Percentiles rank a stretch among this genome's conserved stretches.
Conservation (phyloP, 2,113 vertebrate species). For the Grammomys surdaster region DNA sequence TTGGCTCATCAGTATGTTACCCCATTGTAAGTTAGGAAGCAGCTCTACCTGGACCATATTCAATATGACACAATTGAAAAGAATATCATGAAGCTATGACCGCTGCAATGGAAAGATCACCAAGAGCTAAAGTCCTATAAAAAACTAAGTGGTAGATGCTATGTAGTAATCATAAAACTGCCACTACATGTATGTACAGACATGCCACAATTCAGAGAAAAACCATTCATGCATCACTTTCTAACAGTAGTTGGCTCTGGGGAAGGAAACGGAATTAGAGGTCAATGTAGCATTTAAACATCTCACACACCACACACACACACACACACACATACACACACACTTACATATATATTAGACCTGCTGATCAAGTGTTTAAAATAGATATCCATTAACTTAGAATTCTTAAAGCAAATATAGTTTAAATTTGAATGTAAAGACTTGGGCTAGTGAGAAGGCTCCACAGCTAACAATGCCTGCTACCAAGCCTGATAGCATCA, state of each 20-base stretch:
- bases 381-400: background rate
- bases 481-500: background rate
- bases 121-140: background rate
- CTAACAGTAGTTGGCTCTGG: background rate
- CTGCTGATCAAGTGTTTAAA: background rate
- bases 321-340: background rate
- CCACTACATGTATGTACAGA: background rate
- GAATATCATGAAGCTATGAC: background rate
- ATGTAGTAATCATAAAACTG: background rate
- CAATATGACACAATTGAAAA: background rate
- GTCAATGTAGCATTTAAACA: conserved; percentile 29
- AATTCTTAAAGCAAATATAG: background rate
- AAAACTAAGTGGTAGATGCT: background rate
- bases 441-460: background rate
- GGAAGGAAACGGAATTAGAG: background rate
- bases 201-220: background rate
- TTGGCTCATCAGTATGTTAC: too few relatives aligned
- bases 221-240: background rate
- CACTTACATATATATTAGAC: background rate
- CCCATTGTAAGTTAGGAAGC: background rate
- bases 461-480: background rate
- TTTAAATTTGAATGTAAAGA: background rate
- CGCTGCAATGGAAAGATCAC: background rate
- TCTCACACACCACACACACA: background rate
- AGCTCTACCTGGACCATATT: background rate